Evolutionary conservation across 2,888 invertebrate species (phyloP).

Genomic region (Blastobasis adustella): DNA sequence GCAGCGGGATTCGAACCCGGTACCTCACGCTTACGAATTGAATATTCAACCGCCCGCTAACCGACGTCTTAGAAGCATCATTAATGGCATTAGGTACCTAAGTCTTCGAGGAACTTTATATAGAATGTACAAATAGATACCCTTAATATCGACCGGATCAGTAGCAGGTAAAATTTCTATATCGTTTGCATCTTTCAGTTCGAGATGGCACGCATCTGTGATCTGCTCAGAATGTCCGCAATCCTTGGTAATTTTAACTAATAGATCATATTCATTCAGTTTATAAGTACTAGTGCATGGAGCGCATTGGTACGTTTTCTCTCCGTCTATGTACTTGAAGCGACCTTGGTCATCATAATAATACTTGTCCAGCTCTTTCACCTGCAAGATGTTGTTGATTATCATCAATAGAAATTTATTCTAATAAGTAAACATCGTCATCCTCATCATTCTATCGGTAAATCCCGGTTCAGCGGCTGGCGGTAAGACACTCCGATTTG

Average conservation of each 20-base stretch:
- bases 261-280: slow-evolving; percentile 25
- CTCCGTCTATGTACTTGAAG: slow-evolving; percentile 23
- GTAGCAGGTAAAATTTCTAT: slow-evolving; percentile 28
- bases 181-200: slow-evolving; percentile 25
- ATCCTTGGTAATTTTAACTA: slow-evolving; percentile 32
- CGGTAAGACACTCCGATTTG: no score
- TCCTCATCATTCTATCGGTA: no score
- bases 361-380: slow-evolving; percentile 25
- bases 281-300: slow-evolving; percentile 43
- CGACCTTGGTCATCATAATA: slow-evolving; percentile 45
- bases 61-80: no score
- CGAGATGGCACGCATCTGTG: slow-evolving; percentile 27
- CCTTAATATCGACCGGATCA: slow-evolving; percentile 30
- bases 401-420: background rate
- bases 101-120: background rate
- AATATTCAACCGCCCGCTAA: no score
- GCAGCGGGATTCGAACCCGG: no score
- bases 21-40: no score
- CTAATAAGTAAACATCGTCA: no score
- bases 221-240: slow-evolving; percentile 36
- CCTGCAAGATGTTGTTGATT: slow-evolving; percentile 16
- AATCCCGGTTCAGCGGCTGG: no score
- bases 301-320: slow-evolving; percentile 42
- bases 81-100: no score
- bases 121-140: slow-evolving; percentile 12